Base-by-base conservation (phyloP, 2,113 vertebrate genomes). In the Prinia subflava region DNA sequence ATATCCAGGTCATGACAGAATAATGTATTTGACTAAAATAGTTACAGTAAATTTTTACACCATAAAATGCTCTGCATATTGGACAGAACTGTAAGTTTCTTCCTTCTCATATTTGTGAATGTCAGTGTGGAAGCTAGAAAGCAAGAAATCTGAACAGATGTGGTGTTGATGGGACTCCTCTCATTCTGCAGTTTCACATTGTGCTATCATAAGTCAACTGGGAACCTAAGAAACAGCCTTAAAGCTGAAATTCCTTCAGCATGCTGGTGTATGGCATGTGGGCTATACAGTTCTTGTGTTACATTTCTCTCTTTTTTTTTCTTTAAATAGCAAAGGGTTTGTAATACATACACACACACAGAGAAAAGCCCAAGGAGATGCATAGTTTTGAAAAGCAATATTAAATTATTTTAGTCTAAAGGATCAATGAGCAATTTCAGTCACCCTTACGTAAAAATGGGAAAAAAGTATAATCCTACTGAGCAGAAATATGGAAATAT, bases 131-230 rank as follows among this genome's bases (percentile, higher is more conserved):
- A 88, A 94, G 62, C 31, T 90, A 80, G 90, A 92, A 75, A 71
- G 35, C 74, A 69, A 91, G 28, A 5, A 11, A 90, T 91, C 63
- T 89, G 81, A 95, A 70, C 89, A 97, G 95, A 95, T 96, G 90
- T 90, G 62, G 69, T 95, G 82, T 80, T 94, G 78, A 87, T 91
- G 78, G 78, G 90, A 91, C 76, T 92, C 83, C 68, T 71, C 37
- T 93, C 31, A 8, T 86, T 63, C 78, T 71, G 89, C 42, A 91
- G 52, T 49, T 89, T 62, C 83, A 82, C 7, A 11, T 88, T 71
- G 25, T 77, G 59, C 64, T 91, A 56, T 60, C 59, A 11, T n/a
- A 81, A 83, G 42, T 77, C 87, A 96, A 75, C 79, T 73, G 87
- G 28, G 69, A 84, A 37, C 84, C 95, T 57, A 78, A 88, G 47